Conservation (phyloP, 2,113 vertebrate species). For the Pseudorhombus dupliciocellatus region DNA sequence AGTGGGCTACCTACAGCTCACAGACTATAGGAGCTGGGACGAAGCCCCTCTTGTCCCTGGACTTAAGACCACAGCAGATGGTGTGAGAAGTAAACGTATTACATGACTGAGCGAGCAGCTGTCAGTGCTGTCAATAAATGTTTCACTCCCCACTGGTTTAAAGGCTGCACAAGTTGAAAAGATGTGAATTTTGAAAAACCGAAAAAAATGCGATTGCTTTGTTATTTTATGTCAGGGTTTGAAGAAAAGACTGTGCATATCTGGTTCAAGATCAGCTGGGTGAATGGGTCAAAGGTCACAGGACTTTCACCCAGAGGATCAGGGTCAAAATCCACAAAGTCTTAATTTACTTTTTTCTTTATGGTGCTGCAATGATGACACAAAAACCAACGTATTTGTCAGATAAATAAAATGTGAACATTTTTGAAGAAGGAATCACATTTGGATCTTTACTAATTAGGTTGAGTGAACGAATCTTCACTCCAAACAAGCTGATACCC, state of each 20-base stretch:
- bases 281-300: background rate
- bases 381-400: too few relatives aligned
- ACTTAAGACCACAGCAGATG: slow-evolving; percentile 52
- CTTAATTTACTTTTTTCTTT: too few relatives aligned
- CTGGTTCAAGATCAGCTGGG: background rate
- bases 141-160: background rate
- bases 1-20: background rate
- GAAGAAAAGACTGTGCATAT: background rate
- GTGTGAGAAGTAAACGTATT: slow-evolving; percentile 41
- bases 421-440: too few relatives aligned
- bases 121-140: slow-evolving; percentile 35
- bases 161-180: background rate
- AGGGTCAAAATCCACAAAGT: too few relatives aligned
- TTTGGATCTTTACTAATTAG: too few relatives aligned
- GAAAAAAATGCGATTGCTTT: background rate
- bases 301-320: background rate
- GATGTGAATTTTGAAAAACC: background rate
- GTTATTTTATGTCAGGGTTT: background rate
- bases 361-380: too few relatives aligned
- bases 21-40: slow-evolving; percentile 26
- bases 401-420: too few relatives aligned
- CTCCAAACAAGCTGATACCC: too few relatives aligned
- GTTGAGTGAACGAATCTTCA: too few relatives aligned
- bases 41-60: slow-evolving; percentile 27
- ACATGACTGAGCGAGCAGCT: slow-evolving; percentile 24